Percentiles rank a stretch among this genome's conserved stretches.
Evolutionary conservation across 2,113 vertebrate genomes (phyloP).

Genomic region (Apodemus speciosus): DNA sequence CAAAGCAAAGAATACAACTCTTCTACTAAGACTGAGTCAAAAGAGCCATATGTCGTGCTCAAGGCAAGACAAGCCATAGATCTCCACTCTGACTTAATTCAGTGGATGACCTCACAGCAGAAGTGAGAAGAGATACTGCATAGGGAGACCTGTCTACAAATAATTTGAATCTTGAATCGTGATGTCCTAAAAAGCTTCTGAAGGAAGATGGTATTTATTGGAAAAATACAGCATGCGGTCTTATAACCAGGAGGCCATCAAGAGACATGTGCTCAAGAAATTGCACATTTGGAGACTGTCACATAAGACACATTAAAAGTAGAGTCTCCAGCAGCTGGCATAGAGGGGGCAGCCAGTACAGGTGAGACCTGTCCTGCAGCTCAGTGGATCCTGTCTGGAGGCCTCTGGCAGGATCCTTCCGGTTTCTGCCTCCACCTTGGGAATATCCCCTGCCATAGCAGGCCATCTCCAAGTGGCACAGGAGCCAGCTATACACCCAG

Average conservation of each 20-base stretch:
- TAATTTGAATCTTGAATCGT: neutral
- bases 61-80: neutral
- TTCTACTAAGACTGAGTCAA: neutral
- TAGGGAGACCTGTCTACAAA: neutral
- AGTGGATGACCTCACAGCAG: neutral
- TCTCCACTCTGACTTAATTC: neutral
- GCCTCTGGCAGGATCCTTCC: too few relatives aligned
- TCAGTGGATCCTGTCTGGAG: too few relatives aligned
- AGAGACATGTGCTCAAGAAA: neutral
- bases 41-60: neutral
- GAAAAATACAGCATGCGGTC: neutral
- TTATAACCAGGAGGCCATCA: neutral
- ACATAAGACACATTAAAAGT: neutral
- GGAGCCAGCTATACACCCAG: too few relatives aligned
- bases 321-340: neutral
- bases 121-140: neutral
- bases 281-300: neutral
- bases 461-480: too few relatives aligned
- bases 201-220: neutral
- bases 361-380: too few relatives aligned
- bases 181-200: neutral
- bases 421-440: too few relatives aligned
- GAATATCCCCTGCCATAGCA: too few relatives aligned
- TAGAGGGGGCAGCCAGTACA: too few relatives aligned
- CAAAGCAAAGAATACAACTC: constrained; percentile 36